Evolutionary conservation across 2,888 invertebrate species (phyloP), one percentile per base, ranked within the genome.

Genomic region (Caenorhabditis sp.): DNA sequence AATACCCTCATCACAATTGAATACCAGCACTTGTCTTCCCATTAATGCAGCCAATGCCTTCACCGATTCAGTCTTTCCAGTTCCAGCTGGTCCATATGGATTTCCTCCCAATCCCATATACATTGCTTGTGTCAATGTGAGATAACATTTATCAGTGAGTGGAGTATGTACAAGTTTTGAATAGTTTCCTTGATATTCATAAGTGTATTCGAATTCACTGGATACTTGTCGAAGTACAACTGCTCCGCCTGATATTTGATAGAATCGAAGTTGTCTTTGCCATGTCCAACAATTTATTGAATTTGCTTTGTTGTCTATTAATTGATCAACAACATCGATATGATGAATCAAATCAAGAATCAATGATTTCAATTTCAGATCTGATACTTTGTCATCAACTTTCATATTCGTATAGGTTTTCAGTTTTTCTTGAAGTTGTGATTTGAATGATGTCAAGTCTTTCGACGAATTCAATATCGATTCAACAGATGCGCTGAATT

Each of bases 81-180:
- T 99, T 65, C 99, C 99, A 23, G 99, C 99, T 1, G 97, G 97
- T 0, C 99, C 99, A 85, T 97, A 97, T 0, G 97, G 97, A 90
- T 99, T 99, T 10, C 97, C 99, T 67, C 97, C 97, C 81, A 97
- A 91, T 0, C 97, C 97, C 89, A 97, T 92, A 87, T 93, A 93
- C 92, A 97, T 93, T 1, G 95, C 94, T 90, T 97, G 97, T 10
- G 96, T 97, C 70, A 99, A 90, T 54, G 97, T 96, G 67, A 99
- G 91, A 89, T 97, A 99, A 88, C 99, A 99, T 88, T 95, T 94
- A 89, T 99, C 97, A 21, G 97, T 97, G 64, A 97, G 90, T 38
- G 94, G 93, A 0, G 99, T 99, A 86, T 95, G 93, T 7, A 99
- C 99, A 82, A 99, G 91, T 89, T 96, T 96, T 52, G 93, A 92